Conservation (phyloP, 37 sponge, comb jelly and placozoan species). For the Diacarnus erythraeanus region DNA sequence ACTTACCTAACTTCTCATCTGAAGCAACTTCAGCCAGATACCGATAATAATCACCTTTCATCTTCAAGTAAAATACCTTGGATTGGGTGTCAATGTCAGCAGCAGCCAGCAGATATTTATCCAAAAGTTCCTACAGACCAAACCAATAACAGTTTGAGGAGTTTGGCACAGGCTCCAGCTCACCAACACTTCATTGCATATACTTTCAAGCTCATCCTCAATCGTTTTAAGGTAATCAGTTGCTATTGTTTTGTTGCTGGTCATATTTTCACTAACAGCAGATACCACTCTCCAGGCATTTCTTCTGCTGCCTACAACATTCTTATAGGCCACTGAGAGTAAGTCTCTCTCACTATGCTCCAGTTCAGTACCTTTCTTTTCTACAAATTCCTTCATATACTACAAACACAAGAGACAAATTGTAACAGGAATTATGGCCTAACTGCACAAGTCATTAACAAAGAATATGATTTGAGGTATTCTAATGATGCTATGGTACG, state of each 20-base stretch:
- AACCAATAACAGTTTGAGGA: neutral
- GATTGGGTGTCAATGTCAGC: conserved; percentile 31
- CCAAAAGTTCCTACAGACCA: conserved; percentile 16
- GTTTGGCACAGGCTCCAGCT: neutral
- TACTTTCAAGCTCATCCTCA: conserved; percentile 67
- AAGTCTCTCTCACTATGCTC: conserved; percentile 64
- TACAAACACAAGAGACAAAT: neutral
- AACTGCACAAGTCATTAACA: no score
- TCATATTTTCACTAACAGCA: conserved; percentile 42
- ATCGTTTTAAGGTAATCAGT: conserved; percentile 71
- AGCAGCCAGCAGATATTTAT: conserved; percentile 2
- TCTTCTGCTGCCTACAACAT: conserved; percentile 72
- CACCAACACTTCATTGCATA: conserved; percentile 86
- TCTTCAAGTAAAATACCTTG: conserved; percentile 93
- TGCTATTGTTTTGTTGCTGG: conserved; percentile 31
- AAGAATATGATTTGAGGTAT: no score
- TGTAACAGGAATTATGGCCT: neutral
- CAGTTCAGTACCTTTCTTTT: neutral
- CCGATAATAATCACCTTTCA: conserved; percentile 97
- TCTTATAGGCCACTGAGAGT: conserved; percentile 86
- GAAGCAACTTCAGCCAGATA: conserved; percentile 88
- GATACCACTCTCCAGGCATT: conserved; percentile 69
- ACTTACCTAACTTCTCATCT: no score
- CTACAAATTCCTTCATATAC: conserved; percentile 7
- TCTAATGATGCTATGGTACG: no score